Percentiles rank a stretch among this genome's conserved stretches.
Conservation (phyloP, 2,113 vertebrate genomes). For the Muntiacus muntjak region DNA sequence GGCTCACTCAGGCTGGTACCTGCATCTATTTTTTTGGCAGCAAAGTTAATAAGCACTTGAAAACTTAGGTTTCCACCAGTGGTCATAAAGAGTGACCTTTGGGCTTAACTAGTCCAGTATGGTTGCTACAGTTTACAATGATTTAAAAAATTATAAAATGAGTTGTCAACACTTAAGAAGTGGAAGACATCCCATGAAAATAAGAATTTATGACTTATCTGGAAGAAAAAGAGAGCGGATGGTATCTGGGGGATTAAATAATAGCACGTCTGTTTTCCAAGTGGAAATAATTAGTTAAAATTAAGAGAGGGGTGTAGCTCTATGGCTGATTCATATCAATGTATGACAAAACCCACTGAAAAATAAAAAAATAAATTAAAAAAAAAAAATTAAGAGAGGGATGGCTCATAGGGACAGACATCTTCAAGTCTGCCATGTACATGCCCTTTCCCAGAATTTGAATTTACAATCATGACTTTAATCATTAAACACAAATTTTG, state of each 20-base stretch:
- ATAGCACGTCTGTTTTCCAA: background rate
- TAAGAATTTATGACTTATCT: background rate
- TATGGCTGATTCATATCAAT: no score
- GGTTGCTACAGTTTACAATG: slow-evolving; percentile 18
- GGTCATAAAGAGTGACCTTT: background rate
- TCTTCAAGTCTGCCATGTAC: background rate
- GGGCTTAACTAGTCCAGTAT: background rate
- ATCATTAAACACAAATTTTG: background rate
- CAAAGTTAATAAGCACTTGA: background rate
- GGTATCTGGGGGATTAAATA: background rate
- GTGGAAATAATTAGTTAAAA: background rate
- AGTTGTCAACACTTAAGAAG: background rate
- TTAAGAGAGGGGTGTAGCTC: background rate
- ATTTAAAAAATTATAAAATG: background rate
- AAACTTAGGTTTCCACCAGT: background rate
- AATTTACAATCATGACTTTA: slow-evolving; percentile 9
- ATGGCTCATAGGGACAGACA: background rate
- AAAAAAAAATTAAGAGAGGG: background rate
- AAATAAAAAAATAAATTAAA: no score
- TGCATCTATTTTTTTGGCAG: background rate
- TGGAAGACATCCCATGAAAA: background rate
- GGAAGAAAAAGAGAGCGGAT: background rate
- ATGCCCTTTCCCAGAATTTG: background rate
- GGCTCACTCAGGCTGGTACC: background rate
- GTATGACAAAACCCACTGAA: no score